These are phyloP conservation scores for Lepidocolaptes lacrymiger DNA, from an alignment of 2,797 vertebrate genomes.

Conservation along the genomic window DNA sequence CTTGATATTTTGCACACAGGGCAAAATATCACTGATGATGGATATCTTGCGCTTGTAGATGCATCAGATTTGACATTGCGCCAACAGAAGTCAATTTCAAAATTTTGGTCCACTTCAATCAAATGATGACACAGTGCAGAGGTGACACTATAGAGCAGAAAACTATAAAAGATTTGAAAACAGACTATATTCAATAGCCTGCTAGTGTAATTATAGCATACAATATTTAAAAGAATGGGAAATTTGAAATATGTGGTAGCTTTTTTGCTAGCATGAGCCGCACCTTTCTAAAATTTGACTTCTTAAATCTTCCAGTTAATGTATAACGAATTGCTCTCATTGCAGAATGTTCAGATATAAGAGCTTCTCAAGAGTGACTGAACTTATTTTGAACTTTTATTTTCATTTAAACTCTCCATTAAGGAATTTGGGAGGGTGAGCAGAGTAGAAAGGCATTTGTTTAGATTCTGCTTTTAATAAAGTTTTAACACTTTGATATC, in stretches of 20 bases:
- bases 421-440: constrained; percentile 72
- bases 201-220: background rate
- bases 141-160: background rate
- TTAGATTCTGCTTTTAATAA: constrained; percentile 71
- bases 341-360: constrained; percentile 37
- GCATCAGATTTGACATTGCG: background rate
- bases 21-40: background rate
- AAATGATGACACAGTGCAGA: background rate
- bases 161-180: background rate
- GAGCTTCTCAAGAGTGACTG: constrained; percentile 67
- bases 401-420: constrained; percentile 72
- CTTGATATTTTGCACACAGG: background rate
- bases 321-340: constrained; percentile 52
- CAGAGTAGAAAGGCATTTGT: constrained; percentile 63
- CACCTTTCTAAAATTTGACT: constrained; percentile 31
- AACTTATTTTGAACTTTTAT: constrained; percentile 79
- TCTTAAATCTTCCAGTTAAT: constrained; percentile 68
- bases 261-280: background rate
- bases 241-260: background rate
- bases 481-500: constrained; percentile 71
- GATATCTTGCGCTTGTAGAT: background rate
- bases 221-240: background rate
- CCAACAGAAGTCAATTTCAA: background rate
- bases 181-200: background rate
- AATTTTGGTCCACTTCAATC: background rate